Evolutionary conservation across 92 coral and sea anemone genomes (phyloP).

Genomic region (Epizoanthus rinbou): DNA sequence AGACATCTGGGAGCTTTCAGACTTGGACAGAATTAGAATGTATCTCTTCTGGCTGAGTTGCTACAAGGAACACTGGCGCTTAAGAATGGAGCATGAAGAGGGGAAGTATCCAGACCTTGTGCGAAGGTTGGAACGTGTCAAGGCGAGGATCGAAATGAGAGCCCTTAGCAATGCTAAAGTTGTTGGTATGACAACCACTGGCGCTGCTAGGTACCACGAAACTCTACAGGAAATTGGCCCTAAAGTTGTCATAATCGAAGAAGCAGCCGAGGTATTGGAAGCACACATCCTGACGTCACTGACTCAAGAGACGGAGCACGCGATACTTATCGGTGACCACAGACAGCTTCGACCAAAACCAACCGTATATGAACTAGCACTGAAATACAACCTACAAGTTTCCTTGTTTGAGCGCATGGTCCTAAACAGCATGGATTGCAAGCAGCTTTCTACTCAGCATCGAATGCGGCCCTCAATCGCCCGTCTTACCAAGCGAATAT

Average conservation of each 20-base stretch:
- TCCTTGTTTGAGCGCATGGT: conserved; percentile 63
- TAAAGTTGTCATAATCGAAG: conserved; percentile 54
- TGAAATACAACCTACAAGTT: conserved; percentile 43
- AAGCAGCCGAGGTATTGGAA: conserved; percentile 62
- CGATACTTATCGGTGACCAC: conserved; percentile 58
- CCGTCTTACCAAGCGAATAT: conserved; percentile 36
- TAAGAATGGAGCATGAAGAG: conserved; percentile 27
- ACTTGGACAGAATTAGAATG: conserved; percentile 17
- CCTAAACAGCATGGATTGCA: conserved; percentile 42
- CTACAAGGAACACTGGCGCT: conserved; percentile 31
- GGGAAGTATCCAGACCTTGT: conserved; percentile 9
- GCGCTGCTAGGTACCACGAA: conserved; percentile 53
- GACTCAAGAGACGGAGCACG: conserved; percentile 50
- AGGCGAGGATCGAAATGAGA: conserved; percentile 41
- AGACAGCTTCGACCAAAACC: conserved; percentile 61
- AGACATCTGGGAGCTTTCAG: conserved; percentile 35
- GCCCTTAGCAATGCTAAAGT: conserved; percentile 49
- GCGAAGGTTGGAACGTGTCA: conserved; percentile 30
- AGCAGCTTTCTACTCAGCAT: conserved; percentile 43
- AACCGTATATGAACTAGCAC: conserved; percentile 53
- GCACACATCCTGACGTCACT: conserved; percentile 58
- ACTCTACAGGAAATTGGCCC: conserved; percentile 53
- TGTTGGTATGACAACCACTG: conserved; percentile 60
- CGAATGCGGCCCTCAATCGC: conserved; percentile 59
- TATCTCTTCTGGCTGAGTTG: conserved; percentile 32